Conservation (phyloP, 2,888 invertebrate species). For the Drosophila parthenogenetica region DNA sequence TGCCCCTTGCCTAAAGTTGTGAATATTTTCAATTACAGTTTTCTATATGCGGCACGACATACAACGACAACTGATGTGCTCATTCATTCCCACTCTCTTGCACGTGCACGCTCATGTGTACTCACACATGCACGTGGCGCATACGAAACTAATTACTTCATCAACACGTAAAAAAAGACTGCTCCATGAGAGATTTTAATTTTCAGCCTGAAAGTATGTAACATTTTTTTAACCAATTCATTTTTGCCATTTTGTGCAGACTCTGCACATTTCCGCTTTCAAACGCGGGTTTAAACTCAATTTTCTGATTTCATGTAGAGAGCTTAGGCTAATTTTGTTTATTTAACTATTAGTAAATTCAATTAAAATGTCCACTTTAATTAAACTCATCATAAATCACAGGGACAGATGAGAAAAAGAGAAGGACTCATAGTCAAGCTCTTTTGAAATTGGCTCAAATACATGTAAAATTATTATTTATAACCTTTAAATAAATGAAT, state of each 20-base stretch:
- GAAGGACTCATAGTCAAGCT: too few species aligned
- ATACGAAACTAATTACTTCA: constrained; percentile 75
- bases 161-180: constrained; percentile 70
- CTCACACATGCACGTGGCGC: constrained; percentile 19
- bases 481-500: too few species aligned
- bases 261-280: neutral
- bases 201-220: constrained; percentile 45
- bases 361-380: neutral
- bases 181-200: constrained; percentile 44
- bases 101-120: constrained; percentile 3
- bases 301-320: neutral
- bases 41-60: constrained; percentile 47
- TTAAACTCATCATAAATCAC: neutral
- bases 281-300: constrained; percentile 9
- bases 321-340: neutral
- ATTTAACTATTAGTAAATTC: neutral
- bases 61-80: constrained; percentile 24
- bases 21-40: constrained; percentile 75
- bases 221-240: constrained; percentile 17
- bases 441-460: too few species aligned
- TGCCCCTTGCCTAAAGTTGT: constrained; percentile 59
- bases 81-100: constrained; percentile 14
- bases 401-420: too few species aligned
- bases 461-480: too few species aligned
- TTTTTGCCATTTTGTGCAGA: constrained; percentile 25